phyloP scores from a whole-genome alignment of 2,113 vertebrate genomes.

The Albula goreensis region DNA sequence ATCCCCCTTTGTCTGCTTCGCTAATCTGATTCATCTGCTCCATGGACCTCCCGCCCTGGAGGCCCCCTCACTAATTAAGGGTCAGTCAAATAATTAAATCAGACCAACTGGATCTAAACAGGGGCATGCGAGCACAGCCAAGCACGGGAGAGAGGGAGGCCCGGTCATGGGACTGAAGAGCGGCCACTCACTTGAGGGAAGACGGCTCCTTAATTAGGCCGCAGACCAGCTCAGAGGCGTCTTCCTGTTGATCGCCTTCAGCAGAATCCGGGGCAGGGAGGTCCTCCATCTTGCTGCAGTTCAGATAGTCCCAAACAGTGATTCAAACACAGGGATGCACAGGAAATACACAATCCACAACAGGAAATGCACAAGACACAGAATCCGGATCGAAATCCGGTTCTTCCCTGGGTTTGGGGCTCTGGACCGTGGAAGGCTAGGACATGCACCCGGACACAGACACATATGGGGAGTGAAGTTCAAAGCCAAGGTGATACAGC shows the following conservation, averaged over 20 bases:
- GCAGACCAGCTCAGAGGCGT: constrained; percentile 69
- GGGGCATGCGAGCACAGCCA: background rate
- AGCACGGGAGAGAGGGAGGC: background rate
- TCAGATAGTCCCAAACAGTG: background rate
- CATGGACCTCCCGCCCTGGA: background rate
- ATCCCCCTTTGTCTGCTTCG: background rate
- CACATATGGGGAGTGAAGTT: background rate
- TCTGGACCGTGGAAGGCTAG: background rate
- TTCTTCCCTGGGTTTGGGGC: background rate
- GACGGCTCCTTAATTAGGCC: constrained; percentile 82
- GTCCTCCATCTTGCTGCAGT: constrained; percentile 32
- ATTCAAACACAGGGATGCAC: background rate
- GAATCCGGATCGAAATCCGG: constrained; percentile 14
- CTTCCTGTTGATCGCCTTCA: constrained; percentile 51
- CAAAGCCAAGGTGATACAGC: too few relatives aligned
- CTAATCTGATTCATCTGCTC: background rate
- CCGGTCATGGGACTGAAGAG: background rate
- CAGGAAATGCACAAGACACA: background rate
- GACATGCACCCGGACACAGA: background rate
- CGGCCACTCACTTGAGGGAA: constrained; percentile 75
- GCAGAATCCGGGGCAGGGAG: background rate
- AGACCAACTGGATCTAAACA: background rate
- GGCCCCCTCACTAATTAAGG: background rate
- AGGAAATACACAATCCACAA: background rate
- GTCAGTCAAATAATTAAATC: background rate